These are phyloP conservation scores for Philypnodon macrostomus DNA, from an alignment of 2,797 vertebrate species.

Conservation along the genomic window DNA sequence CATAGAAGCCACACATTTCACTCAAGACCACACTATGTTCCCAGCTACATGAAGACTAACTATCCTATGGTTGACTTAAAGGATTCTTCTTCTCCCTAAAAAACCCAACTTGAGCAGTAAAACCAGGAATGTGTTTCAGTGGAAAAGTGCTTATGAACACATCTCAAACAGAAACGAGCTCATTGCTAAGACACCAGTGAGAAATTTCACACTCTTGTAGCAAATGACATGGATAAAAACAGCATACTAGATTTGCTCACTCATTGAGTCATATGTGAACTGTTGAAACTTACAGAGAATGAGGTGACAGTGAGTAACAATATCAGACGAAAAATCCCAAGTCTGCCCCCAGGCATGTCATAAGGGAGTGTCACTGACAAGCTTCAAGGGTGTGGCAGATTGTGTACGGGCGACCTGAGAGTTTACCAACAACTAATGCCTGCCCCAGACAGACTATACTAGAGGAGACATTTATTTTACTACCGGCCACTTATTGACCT, in stretches of 20 bases:
- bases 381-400: constrained; percentile 48
- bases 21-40: constrained; percentile 19
- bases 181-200: constrained; percentile 59
- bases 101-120: constrained; percentile 29
- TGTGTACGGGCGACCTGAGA: constrained; percentile 25
- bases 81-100: constrained; percentile 11
- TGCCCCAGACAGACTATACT: constrained; percentile 16
- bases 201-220: constrained; percentile 69
- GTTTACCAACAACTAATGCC: constrained; percentile 36
- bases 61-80: constrained; percentile 18
- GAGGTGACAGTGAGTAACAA: constrained; percentile 22
- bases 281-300: constrained; percentile 21
- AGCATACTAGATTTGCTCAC: not conserved
- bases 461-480: not conserved
- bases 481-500: too few relatives aligned
- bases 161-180: constrained; percentile 36
- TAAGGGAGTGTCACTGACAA: constrained; percentile 60
- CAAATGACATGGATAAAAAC: constrained; percentile 20
- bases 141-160: constrained; percentile 38
- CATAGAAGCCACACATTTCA: constrained; percentile 20
- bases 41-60: constrained; percentile 40
- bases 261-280: constrained; percentile 15
- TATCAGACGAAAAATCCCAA: constrained; percentile 23
- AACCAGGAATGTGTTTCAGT: constrained; percentile 58
- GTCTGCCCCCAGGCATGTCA: constrained; percentile 28